These are phyloP conservation scores for Nyctereutes procyonoides DNA, from an alignment of 2,113 vertebrate species.

Conservation along the genomic window DNA sequence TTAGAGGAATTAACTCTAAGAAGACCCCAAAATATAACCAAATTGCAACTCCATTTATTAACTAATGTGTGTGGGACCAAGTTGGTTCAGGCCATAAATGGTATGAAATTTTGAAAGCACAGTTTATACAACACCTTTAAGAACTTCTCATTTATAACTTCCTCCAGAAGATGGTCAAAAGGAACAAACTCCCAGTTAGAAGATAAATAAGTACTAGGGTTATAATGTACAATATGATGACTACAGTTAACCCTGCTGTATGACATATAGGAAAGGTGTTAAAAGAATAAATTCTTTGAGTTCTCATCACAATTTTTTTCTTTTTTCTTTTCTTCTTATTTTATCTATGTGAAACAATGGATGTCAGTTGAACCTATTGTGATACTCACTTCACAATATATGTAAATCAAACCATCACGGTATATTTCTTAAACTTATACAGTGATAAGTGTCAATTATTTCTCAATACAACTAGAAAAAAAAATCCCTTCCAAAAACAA, in stretches of 20 bases:
- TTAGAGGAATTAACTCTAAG: slow-evolving; percentile 46
- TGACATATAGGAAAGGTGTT: background rate
- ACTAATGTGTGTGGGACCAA: background rate
- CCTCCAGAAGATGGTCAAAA: background rate
- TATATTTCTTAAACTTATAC: background rate
- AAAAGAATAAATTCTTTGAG: background rate
- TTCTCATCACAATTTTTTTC: background rate
- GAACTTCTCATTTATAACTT: background rate
- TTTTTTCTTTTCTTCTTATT: background rate
- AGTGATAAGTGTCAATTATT: background rate
- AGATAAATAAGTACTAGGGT: background rate
- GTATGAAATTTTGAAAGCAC: background rate
- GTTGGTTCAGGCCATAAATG: background rate
- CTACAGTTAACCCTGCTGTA: background rate
- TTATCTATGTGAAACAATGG: background rate
- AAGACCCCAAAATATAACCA: slow-evolving; percentile 30
- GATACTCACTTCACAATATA: background rate
- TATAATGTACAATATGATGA: background rate
- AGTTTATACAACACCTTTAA: background rate
- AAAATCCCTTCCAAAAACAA: background rate
- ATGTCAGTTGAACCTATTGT: background rate
- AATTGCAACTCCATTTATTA: background rate
- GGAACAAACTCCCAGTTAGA: background rate
- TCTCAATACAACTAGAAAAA: background rate
- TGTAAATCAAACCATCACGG: background rate